Percentiles rank a stretch among this genome's conserved stretches.
Conservation (phyloP, 2,797 vertebrate species). For the Lophotriccus pileatus region DNA sequence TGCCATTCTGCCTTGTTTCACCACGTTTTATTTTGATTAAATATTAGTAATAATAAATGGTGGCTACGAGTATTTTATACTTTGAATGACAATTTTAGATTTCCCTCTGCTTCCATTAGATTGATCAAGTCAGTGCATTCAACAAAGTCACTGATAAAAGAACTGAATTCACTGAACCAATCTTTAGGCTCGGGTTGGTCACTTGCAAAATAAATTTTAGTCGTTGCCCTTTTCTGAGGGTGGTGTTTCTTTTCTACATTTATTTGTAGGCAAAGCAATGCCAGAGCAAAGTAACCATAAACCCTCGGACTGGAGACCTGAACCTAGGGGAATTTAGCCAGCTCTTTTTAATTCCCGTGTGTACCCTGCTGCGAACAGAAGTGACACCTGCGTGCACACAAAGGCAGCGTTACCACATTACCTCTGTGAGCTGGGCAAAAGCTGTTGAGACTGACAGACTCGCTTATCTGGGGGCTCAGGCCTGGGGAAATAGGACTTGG, state of each 20-base stretch:
- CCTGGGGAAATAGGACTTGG: background rate
- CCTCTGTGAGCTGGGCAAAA: background rate
- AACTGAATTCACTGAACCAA: background rate
- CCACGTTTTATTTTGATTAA: background rate
- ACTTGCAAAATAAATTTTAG: background rate
- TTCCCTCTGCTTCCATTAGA: background rate
- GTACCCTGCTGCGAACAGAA: background rate
- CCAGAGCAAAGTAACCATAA: background rate
- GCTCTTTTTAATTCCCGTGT: background rate
- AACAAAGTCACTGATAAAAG: background rate
- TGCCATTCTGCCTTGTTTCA: background rate
- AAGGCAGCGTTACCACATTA: background rate
- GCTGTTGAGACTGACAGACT: background rate
- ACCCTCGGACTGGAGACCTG: background rate
- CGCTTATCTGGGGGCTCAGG: background rate
- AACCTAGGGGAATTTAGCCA: background rate
- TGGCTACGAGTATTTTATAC: background rate
- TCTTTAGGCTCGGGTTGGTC: background rate
- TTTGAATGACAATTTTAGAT: background rate
- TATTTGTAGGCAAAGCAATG: background rate
- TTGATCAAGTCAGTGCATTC: background rate
- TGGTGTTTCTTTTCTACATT: background rate
- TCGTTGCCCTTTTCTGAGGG: background rate
- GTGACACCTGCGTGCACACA: rapidly evolving
- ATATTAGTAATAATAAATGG: background rate